Evolutionary conservation across 2,113 vertebrate species (phyloP), one percentile per base, ranked within the genome.

Genomic region (Scatophagus argus): DNA sequence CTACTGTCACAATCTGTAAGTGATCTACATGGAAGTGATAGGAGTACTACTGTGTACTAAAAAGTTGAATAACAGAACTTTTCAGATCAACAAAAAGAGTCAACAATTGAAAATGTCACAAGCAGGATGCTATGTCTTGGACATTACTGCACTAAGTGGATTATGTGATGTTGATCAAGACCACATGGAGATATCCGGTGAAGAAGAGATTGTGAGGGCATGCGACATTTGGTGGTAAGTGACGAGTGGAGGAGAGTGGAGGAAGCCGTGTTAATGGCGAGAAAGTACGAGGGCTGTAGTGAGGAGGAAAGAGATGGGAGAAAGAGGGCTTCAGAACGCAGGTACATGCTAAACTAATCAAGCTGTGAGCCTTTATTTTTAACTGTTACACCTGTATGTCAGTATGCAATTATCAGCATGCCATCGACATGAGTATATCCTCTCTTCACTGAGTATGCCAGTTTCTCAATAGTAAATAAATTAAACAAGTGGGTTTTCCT

Each of bases 251-350:
- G 67, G 62, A 73, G 61, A 77, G 83, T 13, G 51, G 34, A 54
- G 72, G 46, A 70, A 85, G 86, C 84, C 9, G 54, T 58, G 81
- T 78, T 72, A 87, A 79, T 77, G 58, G 72, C 77, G 82, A 58
- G 51, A 85, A 47, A 75, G 74, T 27, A 74, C 34, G 79, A 82
- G 55, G 51, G 84, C 81, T 86, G 86, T 60, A 39, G 84, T 86
- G 71, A 76, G 58, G 75, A 79, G 73, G 69, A 79, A 59, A 84
- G 64, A 79, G 41, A 55, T 34, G 61, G 54, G 70, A 47, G 82
- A 77, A 39, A 64, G 47, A 51, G 44, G 44, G 69, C 55, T 67
- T 86, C 27, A 89, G 75, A 81, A 46, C 19, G 14, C 11, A 58
- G 59, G 65, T 80, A 74, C 58, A 43, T 14, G 51, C 52, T 52